phyloP scores from a whole-genome alignment of 2,888 invertebrate genomes.

The Dioctria rufipes region DNA sequence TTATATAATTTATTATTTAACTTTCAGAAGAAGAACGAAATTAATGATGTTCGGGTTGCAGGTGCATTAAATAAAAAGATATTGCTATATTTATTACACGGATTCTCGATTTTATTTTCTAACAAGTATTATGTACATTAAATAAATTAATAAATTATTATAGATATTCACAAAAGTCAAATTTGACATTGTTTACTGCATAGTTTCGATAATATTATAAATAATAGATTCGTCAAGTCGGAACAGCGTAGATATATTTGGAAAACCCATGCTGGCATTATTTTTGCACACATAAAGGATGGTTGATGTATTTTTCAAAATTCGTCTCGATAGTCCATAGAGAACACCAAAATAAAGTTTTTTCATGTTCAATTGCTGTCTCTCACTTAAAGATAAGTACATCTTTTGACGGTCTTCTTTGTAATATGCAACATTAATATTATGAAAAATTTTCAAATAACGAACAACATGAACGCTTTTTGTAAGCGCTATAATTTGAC shows the following conservation, averaged over 20 bases:
- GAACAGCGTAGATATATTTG: slow-evolving; percentile 48
- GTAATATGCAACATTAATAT: slow-evolving; percentile 58
- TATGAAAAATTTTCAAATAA: slow-evolving; percentile 64
- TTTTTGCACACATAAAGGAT: slow-evolving; percentile 13
- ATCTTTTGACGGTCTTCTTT: neutral
- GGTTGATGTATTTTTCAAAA: neutral
- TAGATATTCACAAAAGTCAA: no score
- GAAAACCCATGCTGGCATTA: slow-evolving; percentile 39
- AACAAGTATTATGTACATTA: no score
- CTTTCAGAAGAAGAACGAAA: no score
- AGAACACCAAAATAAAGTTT: slow-evolving; percentile 25
- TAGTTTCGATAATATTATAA: neutral
- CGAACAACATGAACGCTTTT: slow-evolving; percentile 63
- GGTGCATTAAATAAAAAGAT: no score
- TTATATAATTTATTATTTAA: no score
- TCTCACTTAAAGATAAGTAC: neutral
- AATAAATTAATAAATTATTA: no score
- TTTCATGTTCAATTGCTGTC: neutral
- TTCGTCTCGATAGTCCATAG: slow-evolving; percentile 7
- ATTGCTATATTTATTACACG: no score
- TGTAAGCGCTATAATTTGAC: slow-evolving; percentile 65
- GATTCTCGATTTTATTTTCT: no score
- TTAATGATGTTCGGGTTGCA: no score
- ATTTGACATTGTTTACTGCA: neutral
- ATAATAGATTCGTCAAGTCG: slow-evolving; percentile 4